phyloP scores from a whole-genome alignment of 1,140 invertebrate genomes.

The Melanaphis sacchari region DNA sequence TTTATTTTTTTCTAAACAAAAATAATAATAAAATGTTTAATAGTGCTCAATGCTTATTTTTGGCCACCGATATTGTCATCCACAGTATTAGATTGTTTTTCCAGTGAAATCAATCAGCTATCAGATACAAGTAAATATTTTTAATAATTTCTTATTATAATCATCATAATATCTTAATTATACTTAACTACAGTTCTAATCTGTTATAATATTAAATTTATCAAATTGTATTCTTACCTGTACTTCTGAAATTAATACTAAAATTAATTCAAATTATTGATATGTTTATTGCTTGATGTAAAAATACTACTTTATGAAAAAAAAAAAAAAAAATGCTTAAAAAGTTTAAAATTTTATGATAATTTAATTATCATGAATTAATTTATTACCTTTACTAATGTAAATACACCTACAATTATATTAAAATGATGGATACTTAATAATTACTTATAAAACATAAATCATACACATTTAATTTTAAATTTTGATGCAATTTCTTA shows the following conservation, averaged over 20 bases:
- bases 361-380: too few relatives aligned
- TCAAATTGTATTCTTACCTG: background rate
- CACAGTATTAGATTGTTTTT: background rate
- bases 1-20: background rate
- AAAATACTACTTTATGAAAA: background rate
- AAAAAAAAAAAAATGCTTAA: too few relatives aligned
- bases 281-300: background rate
- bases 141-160: background rate
- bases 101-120: background rate
- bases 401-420: too few relatives aligned
- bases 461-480: too few relatives aligned
- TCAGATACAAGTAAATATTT: slow-evolving; percentile 26
- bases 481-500: too few relatives aligned
- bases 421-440: too few relatives aligned
- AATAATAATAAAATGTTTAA: background rate
- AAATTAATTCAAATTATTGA: background rate
- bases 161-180: background rate
- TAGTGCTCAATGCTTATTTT: background rate
- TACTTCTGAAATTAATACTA: background rate
- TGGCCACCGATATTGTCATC: background rate
- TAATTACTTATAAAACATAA: too few relatives aligned
- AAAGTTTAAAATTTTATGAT: too few relatives aligned
- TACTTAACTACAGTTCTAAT: background rate
- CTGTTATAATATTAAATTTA: background rate
- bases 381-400: too few relatives aligned